Evolutionary conservation across 2,888 invertebrate species (phyloP).

Genomic region (Microctonus aethiopoides): DNA sequence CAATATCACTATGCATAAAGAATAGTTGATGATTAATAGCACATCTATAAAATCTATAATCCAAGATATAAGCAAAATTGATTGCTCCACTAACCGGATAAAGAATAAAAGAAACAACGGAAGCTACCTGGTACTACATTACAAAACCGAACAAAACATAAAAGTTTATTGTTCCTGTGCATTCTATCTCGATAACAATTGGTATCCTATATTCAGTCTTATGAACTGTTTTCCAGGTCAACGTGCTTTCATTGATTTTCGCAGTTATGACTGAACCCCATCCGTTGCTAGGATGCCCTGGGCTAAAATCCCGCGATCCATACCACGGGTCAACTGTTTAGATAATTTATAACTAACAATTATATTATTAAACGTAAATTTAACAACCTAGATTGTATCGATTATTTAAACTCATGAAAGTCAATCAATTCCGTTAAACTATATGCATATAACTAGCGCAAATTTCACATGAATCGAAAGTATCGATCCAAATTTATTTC

Average conservation of each 20-base stretch:
- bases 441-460: too few species aligned
- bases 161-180: slow-evolving; percentile 19
- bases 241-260: slow-evolving; percentile 21
- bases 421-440: neutral
- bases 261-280: slow-evolving; percentile 2
- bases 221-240: slow-evolving; percentile 24
- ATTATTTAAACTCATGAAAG: neutral
- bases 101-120: neutral
- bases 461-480: neutral
- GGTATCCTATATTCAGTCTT: slow-evolving; percentile 8
- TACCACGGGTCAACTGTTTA: neutral
- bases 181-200: slow-evolving; percentile 14
- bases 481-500: neutral
- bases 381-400: neutral
- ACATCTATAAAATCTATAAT: neutral
- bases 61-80: neutral
- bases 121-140: neutral
- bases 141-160: slow-evolving; percentile 6
- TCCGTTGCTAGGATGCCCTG: slow-evolving; percentile 4
- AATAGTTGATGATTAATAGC: neutral
- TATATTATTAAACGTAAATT: neutral
- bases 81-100: neutral
- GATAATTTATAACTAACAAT: slow-evolving; percentile 1
- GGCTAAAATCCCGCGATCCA: neutral
- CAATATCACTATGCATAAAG: neutral